Base-by-base conservation (phyloP, 2,888 invertebrate genomes). In the Heliconius cydno region DNA sequence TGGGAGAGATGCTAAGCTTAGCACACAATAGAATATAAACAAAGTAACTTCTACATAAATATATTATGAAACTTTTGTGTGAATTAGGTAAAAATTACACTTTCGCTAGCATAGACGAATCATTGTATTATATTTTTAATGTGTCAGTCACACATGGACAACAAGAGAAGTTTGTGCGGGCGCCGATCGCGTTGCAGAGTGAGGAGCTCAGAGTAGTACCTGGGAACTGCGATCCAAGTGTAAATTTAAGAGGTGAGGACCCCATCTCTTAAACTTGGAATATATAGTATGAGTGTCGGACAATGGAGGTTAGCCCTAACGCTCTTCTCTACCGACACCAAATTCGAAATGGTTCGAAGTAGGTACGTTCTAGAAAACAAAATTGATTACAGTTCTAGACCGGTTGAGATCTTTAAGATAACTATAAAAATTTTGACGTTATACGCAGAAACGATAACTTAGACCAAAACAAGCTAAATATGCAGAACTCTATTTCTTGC, bases 31-130 rank as follows among this genome's bases (percentile, higher is more conserved):
- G 68, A 38, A n/a, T n/a, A 12, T 38, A 13, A 68, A 72, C 57
- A 30, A 41, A 70, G 70, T n/a, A 41, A 41, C 13, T 22, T 70
- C 38, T 41, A 25, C 41, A 70, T 13, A 34, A 34, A 57, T 52
- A 30, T 38, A 57, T 73, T 73, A 73, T 25, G 60, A 73, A 73
- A 73, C 38, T n/a, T 38, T 73, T 25, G 38, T 60, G 73, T 10
- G 73, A 73, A 60, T 34, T 38, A 60, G 13, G 25, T 73, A 38
- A 25, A 60, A 34, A 70, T 19, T 13, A 73, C 12, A 73, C 60
- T 60, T 73, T 73, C 73, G 19, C 73, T 73, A 15, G 30, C 38
- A 25, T 4, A 73, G 38, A 41, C 30, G 66, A 65, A 25, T 28
- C 25, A 25, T 65, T 66, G 19, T 66, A 65, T 66, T 30, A 66